phyloP scores from a whole-genome alignment of 2,113 vertebrate species.

The rabbit (Oryctolagus cuniculus) region DNA sequence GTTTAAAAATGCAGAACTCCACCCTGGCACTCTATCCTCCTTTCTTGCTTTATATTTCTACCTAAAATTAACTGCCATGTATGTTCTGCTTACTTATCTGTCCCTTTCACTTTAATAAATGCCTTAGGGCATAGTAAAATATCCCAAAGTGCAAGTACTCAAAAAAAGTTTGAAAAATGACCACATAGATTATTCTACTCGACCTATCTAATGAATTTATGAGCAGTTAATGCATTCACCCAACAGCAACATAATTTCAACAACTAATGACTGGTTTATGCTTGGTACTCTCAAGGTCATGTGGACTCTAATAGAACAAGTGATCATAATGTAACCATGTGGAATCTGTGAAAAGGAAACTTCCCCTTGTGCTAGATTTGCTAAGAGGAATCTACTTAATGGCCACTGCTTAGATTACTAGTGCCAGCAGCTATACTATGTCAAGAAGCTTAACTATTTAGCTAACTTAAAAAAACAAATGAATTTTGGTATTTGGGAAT shows the following conservation, averaged over 20 bases:
- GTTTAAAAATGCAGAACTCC: not conserved
- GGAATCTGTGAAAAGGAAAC: not conserved
- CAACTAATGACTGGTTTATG: not conserved
- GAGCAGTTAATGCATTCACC: not conserved
- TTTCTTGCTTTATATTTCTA: not conserved
- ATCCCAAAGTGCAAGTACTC: not conserved
- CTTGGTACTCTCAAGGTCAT: not conserved
- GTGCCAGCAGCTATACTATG: not conserved
- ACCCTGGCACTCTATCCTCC: not conserved
- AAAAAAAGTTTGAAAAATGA: slow-evolving; percentile 29
- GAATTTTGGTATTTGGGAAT: not conserved
- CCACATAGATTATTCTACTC: not conserved
- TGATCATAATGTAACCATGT: not conserved
- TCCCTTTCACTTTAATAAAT: not conserved
- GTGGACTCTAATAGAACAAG: not conserved
- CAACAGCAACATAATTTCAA: not conserved
- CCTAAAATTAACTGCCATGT: too few relatives aligned
- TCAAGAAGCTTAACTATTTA: not conserved
- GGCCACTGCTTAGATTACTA: not conserved
- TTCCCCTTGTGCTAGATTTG: not conserved
- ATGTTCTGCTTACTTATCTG: not conserved
- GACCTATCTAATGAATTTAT: not conserved
- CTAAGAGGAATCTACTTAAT: not conserved
- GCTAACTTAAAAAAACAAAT: not conserved
- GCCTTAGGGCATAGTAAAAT: not conserved